Evolutionary conservation across 2,797 vertebrate species (phyloP), one percentile per base, ranked within the genome.

Genomic region (Clamator glandarius): DNA sequence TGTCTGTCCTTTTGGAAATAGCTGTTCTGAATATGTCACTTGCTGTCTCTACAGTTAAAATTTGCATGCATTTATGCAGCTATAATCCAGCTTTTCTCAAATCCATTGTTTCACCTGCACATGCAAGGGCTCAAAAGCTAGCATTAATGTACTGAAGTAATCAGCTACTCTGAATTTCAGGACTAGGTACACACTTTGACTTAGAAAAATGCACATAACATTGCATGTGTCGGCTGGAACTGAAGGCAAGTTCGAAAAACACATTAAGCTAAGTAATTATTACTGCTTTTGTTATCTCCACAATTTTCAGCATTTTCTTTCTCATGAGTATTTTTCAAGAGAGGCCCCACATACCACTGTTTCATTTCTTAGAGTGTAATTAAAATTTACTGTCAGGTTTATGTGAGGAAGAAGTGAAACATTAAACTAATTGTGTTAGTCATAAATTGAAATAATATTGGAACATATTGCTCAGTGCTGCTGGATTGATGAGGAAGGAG

Each of bases 371-470:
- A 36, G 25, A 12, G 15, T 55, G 66, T 36, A 96, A 93, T 92
- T 80, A 81, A 26, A 84, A 58, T 85, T 86, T 66, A 61, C 11
- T 70, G 63, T 85, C 62, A 70, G 80, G 46, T 90, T 96, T 94
- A 72, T 42, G 26, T 52, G 44, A 95, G 73, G 42, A 94, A 91
- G 67, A 29, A 76, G 39, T 55, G 50, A 95, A 96, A 91, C 28
- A 63, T 83, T 78, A 93, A 68, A 48, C 31, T 69, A 74, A 79
- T 73, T 87, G 39, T 2, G 1, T 87, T 88, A 88, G 48, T 61
- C 59, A 68, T 87, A 73, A 54, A 90, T 52, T 89, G 55, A 95
- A 96, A 95, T 89, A 70, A 81, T 89, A 78, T 51, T 74, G 63
- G 50, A 92, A 93, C 48, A 55, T 12, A 10, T 29, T 55, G 12